Evolutionary conservation across 2,888 invertebrate species (phyloP), one percentile per base, ranked within the genome.

Genomic region (Eupithecia insigniata): DNA sequence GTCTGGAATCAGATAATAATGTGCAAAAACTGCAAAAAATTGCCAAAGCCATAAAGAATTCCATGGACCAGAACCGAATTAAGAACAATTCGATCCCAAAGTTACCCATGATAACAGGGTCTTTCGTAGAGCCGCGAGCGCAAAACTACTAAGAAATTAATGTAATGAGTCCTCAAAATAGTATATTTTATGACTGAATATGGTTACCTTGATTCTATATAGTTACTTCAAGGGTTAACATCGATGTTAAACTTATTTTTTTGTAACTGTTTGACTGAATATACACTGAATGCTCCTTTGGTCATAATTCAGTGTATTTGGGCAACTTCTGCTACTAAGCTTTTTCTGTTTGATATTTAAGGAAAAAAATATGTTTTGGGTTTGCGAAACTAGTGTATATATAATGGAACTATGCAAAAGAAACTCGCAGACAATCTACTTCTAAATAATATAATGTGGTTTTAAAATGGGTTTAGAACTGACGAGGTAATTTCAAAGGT

Each of bases 401-500:
- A 14, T 2, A 10, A 10, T 34, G 10, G 14, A 18, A 43, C 43
- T 43, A n/a, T 43, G n/a, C 43, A n/a, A 43, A n/a, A 46, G n/a
- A n/a, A 58, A 60, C 18, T 60, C 60, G 18, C 18, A 30, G 76
- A 76, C 81, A 82, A 85, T 85, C 81, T 82, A 78, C 85, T 86
- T 82, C 80, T 83, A 80, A 79, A 60, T 30, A 77, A 82, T 82
- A 83, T 81, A 75, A 81, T 86, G 89, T 81, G 87, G 86, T 55
- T 87, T 86, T 82, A 76, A 78, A 84, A 84, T 81, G 79, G 87
- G 86, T 55, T 87, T 86, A 81, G 76, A 78, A 84, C 84, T 81
- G 79, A 80, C 83, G 79, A 79, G 79, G 88, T 84, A 90, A 90
- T 90, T 87, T 87, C 80, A 82, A 81, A 86, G 86, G 89, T 90